Evolutionary conservation across 2,113 vertebrate genomes (phyloP).

Genomic region (Smithornis capensis): DNA sequence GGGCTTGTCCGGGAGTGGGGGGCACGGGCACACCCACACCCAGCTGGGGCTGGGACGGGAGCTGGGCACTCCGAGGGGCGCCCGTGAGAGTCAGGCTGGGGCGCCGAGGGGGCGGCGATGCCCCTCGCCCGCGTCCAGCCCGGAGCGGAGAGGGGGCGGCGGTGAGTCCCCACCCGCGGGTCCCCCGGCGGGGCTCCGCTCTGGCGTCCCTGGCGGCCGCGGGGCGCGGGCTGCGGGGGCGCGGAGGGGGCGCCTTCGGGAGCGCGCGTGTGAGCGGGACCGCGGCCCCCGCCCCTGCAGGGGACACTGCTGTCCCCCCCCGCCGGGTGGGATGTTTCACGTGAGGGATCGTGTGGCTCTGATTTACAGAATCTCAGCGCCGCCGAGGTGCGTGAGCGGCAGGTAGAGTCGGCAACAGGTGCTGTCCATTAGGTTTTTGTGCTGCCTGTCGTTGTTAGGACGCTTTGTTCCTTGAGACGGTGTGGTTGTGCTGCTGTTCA

Average conservation of each 20-base stretch:
- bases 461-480: not conserved
- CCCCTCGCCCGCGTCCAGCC: too few species aligned
- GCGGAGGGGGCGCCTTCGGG: rapidly evolving
- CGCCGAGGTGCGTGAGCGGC: not conserved
- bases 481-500: not conserved
- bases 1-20: not conserved
- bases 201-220: not conserved
- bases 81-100: not conserved
- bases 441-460: not conserved
- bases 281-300: too few species aligned
- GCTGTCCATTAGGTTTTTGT: not conserved
- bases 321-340: not conserved
- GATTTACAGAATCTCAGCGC: not conserved
- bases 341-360: rapidly evolving
- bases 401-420: not conserved
- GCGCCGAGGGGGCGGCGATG: rapidly evolving
- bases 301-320: not conserved
- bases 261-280: not conserved
- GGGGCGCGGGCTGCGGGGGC: not conserved
- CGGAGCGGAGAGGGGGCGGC: not conserved
- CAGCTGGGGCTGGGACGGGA: not conserved
- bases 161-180: not conserved
- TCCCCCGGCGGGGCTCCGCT: not conserved
- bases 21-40: rapidly evolving
- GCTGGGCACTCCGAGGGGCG: not conserved